phyloP scores from a whole-genome alignment of 2,113 vertebrate genomes.

The Malurus alboscapulatus region DNA sequence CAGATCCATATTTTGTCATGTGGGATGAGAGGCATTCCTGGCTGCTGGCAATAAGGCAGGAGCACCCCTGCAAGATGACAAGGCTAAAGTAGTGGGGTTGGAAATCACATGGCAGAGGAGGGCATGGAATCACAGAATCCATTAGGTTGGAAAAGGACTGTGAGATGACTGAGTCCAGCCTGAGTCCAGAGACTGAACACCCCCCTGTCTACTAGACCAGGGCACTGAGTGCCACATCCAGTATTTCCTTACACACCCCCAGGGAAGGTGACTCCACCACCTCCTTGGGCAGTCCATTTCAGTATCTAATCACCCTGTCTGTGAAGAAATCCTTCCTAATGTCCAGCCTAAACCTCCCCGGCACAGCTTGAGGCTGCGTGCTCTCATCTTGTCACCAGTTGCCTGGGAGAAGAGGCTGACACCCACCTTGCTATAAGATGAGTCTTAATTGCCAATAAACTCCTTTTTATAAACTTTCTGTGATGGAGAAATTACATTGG shows the following conservation, averaged over 20 bases:
- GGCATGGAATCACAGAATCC: neutral
- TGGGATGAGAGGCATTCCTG: neutral
- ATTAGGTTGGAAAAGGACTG: neutral
- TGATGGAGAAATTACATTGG: neutral
- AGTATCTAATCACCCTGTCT: neutral
- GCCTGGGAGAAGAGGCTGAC: neutral
- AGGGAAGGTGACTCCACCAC: accelerated
- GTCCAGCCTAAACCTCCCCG: neutral
- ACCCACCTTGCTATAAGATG: neutral
- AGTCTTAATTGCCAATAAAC: neutral
- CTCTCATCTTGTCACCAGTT: neutral
- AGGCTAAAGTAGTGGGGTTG: neutral
- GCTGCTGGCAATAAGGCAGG: neutral
- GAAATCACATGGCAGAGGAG: neutral
- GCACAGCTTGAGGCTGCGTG: neutral
- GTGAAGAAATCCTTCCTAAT: neutral
- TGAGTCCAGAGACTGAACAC: neutral
- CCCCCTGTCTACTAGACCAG: neutral
- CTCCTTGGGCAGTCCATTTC: neutral
- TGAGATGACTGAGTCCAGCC: neutral
- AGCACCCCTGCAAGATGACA: neutral
- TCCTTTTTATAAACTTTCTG: neutral
- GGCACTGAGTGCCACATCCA: neutral
- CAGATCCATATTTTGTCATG: neutral
- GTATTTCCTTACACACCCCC: neutral